Evolutionary conservation across 2,888 invertebrate genomes (phyloP), one percentile per base, ranked within the genome.

Genomic region (Agonopterix alstromeriana): DNA sequence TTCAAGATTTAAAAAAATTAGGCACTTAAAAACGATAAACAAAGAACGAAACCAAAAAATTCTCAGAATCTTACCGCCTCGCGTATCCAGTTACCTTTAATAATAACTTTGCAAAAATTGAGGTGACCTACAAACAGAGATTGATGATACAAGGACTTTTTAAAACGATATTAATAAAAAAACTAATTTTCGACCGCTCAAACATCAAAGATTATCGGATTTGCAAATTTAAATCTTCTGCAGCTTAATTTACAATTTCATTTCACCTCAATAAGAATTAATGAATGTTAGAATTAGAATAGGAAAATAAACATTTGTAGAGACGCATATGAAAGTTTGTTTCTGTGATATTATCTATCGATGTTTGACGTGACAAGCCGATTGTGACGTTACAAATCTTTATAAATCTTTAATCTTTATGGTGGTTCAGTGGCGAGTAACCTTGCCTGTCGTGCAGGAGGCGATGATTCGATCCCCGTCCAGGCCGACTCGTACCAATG

Each of bases 341-440:
- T 48, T 57, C 58, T 58, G 53, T 61, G 51, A 35, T 42, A 56
- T 63, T 51, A 51, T 49, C 50, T 58, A 66, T 68, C 61, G 63
- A 64, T 63, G 71, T 60, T 69, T 80, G 82, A 82, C 77, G 80
- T 68, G n/a, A n/a, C n/a, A n/a, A n/a, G n/a, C n/a, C n/a, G n/a
- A n/a, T n/a, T n/a, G n/a, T n/a, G n/a, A n/a, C n/a, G n/a, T n/a
- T n/a, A n/a, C n/a, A n/a, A n/a, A n/a, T n/a, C n/a, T n/a, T n/a
- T n/a, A n/a, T n/a, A n/a, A n/a, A n/a, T n/a, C n/a, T n/a, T n/a
- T n/a, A n/a, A n/a, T n/a, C n/a, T n/a, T n/a, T n/a, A n/a, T n/a
- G n/a, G n/a, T n/a, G n/a, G n/a, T n/a, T n/a, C n/a, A n/a, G n/a
- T n/a, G n/a, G n/a, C n/a, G n/a, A n/a, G n/a, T n/a, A n/a, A n/a